A percentile compares a stretch with the other conserved stretches of the same genome.
These are phyloP conservation scores for Ceratosolen fusciceps DNA, from an alignment of 1,140 invertebrate genomes.

Conservation along the genomic window DNA sequence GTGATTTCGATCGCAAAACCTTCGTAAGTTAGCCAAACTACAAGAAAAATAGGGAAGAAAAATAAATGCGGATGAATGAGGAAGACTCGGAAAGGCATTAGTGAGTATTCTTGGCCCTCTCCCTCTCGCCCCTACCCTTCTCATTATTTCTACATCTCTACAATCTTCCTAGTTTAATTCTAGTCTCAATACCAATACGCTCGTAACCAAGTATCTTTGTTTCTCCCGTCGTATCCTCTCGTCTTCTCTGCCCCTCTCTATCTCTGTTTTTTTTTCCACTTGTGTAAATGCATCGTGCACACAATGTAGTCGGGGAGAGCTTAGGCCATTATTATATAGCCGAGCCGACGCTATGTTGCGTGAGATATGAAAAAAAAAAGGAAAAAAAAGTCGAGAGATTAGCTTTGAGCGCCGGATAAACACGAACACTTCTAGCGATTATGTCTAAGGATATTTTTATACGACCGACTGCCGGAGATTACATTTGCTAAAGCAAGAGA, in stretches of 20 bases:
- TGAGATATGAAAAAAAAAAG: neutral
- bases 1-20: neutral
- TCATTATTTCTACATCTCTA: neutral
- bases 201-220: neutral
- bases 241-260: neutral
- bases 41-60: neutral
- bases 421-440: neutral
- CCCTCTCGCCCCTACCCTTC: neutral
- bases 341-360: neutral
- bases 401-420: neutral
- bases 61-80: neutral
- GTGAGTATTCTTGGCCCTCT: neutral
- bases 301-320: slow-evolving; percentile 1
- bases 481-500: neutral
- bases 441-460: slow-evolving; percentile 4
- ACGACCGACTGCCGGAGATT: neutral
- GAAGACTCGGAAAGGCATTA: slow-evolving; percentile 35
- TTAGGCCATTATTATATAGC: slow-evolving; percentile 26
- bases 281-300: neutral
- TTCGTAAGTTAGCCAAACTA: neutral
- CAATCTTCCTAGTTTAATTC: slow-evolving; percentile 15
- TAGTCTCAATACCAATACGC: slow-evolving; percentile 11
- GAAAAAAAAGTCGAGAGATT: neutral
- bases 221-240: neutral
- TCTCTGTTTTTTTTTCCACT: neutral